Evolutionary conservation across 35 echinoderm and acorn worm species (phyloP), one percentile per base, ranked within the genome.

Genomic region (Heliocidaris tuberculata): DNA sequence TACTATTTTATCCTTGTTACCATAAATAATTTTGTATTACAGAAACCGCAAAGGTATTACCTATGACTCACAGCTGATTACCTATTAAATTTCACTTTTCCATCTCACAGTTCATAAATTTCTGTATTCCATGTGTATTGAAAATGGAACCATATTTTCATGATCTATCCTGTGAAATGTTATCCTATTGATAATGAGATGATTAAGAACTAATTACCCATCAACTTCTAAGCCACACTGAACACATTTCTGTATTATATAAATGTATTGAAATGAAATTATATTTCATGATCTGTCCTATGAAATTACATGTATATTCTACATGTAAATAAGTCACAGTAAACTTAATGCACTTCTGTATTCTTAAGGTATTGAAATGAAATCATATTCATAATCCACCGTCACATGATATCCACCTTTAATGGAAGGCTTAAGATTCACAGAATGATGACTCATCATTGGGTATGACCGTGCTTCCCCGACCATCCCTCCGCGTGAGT

Each of bases 391-490:
- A 70, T 78, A 0, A 78, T 78, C 65, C 27, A 8, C 21, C 65
- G 6, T 78, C 19, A 24, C 27, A 78, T 78, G 65, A 78, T 78
- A 78, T 78, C 65, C 21, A 78, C 65, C 65, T 78, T 78, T 78
- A 78, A 78, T 78, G 27, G 65, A 78, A 24, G 65, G 27, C 27
- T 78, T 78, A 70, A 70, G 60, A 16, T 70, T 70, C 17, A 7
- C 60, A 78, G 65, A n/a, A 78, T n/a, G 27, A 78, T 78, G 65
- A 78, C 21, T 78, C 65, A 78, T 78, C 65, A 0, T 13, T 78
- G 65, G 65, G 65, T 78, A 78, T 78, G 65, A 78, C 65, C 65
- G 65, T 78, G 65, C 65, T 78, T 78, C 65, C 65, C 65, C 65
- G 65, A 78, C 65, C 65, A 78, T 78, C 65, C 65, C 65, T 78